Evolutionary conservation across 2,797 vertebrate species (phyloP).

Genomic region (Tenualosa thibaudeaui): DNA sequence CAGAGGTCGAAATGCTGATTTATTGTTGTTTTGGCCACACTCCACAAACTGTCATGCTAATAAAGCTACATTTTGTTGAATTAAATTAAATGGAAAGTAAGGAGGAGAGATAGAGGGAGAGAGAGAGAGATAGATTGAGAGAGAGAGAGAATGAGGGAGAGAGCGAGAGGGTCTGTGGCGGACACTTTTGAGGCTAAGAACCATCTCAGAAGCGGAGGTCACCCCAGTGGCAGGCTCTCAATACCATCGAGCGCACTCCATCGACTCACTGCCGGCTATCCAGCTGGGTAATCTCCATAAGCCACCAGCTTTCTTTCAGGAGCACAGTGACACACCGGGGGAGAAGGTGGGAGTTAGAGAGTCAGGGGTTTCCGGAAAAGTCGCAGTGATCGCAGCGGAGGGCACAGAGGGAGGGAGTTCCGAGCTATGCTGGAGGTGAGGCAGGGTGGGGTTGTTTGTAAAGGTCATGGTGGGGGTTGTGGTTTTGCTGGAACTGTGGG

Average conservation of each 20-base stretch:
- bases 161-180: background rate
- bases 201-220: conserved; percentile 29
- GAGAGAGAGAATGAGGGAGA: too few relatives aligned
- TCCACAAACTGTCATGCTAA: too few relatives aligned
- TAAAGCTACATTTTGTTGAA: too few relatives aligned
- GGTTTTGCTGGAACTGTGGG: background rate
- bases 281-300: conserved; percentile 45
- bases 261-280: conserved; percentile 42
- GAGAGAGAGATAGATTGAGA: too few relatives aligned
- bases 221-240: conserved; percentile 35
- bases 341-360: background rate
- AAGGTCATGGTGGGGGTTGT: background rate
- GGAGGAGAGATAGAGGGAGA: background rate
- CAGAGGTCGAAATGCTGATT: too few relatives aligned
- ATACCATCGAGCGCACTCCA: conserved; percentile 32
- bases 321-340: background rate
- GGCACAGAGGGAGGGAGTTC: conserved; percentile 35
- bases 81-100: background rate
- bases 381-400: background rate
- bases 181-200: background rate
- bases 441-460: background rate
- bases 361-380: background rate
- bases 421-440: conserved; percentile 37
- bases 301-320: conserved; percentile 31
- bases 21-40: too few relatives aligned